Percentiles rank a stretch among this genome's conserved stretches.
Evolutionary conservation across 2,888 invertebrate species (phyloP).

Genomic region (Lucinisca nassula): DNA sequence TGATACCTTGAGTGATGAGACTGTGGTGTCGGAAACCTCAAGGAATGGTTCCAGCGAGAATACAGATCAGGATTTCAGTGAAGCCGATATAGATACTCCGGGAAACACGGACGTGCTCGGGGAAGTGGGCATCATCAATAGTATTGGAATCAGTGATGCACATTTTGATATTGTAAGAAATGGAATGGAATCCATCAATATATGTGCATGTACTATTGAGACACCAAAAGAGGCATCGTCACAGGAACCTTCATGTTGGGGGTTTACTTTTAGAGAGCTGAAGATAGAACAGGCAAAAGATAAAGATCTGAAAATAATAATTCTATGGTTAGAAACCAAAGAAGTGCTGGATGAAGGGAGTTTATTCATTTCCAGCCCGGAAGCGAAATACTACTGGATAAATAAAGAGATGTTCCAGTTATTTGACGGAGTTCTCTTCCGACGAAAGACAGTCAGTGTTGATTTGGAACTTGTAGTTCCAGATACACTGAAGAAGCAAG

Average conservation of each 20-base stretch:
- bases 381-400: background rate
- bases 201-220: no score
- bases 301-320: background rate
- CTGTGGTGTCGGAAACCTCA: background rate
- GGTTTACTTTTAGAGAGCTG: no score
- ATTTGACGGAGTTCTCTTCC: background rate
- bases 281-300: slow-evolving; percentile 8
- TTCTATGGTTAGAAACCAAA: background rate
- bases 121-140: no score
- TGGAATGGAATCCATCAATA: background rate
- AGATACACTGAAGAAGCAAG: background rate
- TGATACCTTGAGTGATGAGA: background rate
- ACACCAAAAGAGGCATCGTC: no score
- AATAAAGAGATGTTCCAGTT: background rate
- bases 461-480: background rate
- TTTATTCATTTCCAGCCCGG: background rate
- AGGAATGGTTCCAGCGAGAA: background rate
- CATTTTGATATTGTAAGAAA: background rate
- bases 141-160: no score
- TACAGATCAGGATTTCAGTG: background rate
- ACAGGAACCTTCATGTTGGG: no score
- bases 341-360: background rate
- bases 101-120: background rate
- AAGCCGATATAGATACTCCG: background rate
- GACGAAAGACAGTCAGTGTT: background rate